These are phyloP conservation scores for Malthinus seriepunctatus DNA, from an alignment of 2,888 invertebrate genomes.

Conservation along the genomic window DNA sequence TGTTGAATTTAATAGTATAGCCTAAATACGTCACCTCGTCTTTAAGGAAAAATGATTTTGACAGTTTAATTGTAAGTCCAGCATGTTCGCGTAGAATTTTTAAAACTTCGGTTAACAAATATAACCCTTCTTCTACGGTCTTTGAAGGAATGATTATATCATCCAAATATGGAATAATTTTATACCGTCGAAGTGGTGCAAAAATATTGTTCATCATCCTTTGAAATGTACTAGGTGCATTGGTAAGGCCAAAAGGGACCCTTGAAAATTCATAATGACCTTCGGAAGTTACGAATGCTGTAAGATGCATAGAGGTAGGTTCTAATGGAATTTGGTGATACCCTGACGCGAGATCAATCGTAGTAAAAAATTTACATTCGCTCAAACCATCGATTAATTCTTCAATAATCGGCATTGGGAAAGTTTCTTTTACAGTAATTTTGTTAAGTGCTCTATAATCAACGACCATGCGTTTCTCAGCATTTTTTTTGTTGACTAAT, in stretches of 20 bases:
- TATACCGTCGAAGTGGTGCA: background rate
- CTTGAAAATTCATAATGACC: background rate
- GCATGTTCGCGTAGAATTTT: background rate
- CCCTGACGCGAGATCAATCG: background rate
- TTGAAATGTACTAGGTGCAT: background rate
- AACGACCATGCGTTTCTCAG: background rate
- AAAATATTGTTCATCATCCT: background rate
- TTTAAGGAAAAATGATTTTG: constrained; percentile 11
- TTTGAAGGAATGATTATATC: background rate
- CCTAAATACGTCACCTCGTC: constrained; percentile 4
- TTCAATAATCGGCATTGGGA: constrained; percentile 10
- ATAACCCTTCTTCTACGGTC: constrained; percentile 6
- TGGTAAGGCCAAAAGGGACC: background rate
- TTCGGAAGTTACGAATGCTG: background rate
- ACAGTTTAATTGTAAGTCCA: constrained; percentile 13
- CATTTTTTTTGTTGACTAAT: background rate
- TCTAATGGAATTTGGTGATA: background rate
- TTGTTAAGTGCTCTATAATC: background rate
- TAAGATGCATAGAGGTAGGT: background rate
- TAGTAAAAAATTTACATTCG: background rate
- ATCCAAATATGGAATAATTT: background rate
- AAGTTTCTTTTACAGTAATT: background rate
- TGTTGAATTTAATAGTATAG: background rate
- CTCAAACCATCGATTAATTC: background rate
- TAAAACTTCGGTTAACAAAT: constrained; percentile 4